phyloP scores from a whole-genome alignment of 2,797 vertebrate genomes.

The Rhyacichthys aspro region DNA sequence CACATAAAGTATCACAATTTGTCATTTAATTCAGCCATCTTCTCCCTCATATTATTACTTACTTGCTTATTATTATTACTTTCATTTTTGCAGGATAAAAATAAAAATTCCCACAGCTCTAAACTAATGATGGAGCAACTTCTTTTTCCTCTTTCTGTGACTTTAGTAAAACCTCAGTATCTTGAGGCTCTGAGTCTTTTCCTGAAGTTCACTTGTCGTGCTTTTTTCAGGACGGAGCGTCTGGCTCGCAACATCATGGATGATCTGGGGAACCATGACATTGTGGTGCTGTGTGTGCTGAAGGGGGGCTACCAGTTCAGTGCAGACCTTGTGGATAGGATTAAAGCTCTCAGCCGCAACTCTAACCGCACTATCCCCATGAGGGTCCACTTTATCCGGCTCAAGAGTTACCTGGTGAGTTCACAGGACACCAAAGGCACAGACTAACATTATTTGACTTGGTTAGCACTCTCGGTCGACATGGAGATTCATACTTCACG shows the following conservation, averaged over 20 bases:
- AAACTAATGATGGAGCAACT: too few species aligned
- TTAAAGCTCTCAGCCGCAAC: constrained; percentile 89
- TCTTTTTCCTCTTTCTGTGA: too few species aligned
- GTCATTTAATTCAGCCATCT: too few species aligned
- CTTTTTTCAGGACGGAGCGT: constrained; percentile 84
- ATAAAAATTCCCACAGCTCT: too few species aligned
- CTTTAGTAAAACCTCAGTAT: background rate
- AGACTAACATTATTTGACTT: background rate
- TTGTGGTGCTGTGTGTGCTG: constrained; percentile 89
- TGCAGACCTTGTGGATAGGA: constrained; percentile 87
- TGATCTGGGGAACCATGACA: constrained; percentile 89
- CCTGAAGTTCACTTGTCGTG: background rate
- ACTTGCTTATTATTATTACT: too few species aligned
- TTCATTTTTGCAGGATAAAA: too few species aligned
- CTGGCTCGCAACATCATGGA: constrained; percentile 92
- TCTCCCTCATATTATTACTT: too few species aligned
- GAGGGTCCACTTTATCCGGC: constrained; percentile 92
- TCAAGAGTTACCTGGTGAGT: constrained; percentile 91
- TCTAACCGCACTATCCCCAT: constrained; percentile 87
- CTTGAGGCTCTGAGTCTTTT: background rate
- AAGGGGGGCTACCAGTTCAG: constrained; percentile 94
- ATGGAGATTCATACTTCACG: constrained; percentile 4
- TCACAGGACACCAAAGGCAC: background rate
- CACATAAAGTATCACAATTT: too few species aligned
- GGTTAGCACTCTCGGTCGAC: too few species aligned